Conservation (phyloP, 1,140 invertebrate species). For the Tetramorium parvispinum region DNA sequence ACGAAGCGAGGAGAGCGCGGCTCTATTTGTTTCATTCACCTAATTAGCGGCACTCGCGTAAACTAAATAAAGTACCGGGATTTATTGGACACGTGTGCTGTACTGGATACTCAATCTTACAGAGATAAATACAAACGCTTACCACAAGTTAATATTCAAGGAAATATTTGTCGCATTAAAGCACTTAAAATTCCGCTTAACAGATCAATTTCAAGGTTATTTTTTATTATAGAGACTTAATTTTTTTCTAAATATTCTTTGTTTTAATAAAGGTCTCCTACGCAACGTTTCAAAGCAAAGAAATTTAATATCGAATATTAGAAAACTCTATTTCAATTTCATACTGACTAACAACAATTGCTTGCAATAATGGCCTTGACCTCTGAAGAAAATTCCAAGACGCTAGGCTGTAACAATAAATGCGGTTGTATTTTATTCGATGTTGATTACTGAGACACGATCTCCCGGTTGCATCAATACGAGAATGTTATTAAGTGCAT, state of each 20-base stretch:
- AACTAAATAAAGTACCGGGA: conserved; percentile 59
- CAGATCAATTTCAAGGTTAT: background rate
- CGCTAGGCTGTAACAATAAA: background rate
- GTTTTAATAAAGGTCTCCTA: background rate
- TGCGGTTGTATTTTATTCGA: background rate
- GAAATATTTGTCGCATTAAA: background rate
- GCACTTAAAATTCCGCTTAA: background rate
- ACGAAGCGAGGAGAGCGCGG: conserved; percentile 59
- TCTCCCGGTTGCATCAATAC: conserved; percentile 3
- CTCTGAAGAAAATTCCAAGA: conserved; percentile 29
- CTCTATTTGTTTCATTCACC: conserved; percentile 62
- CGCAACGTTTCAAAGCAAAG: background rate
- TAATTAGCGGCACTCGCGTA: conserved; percentile 60
- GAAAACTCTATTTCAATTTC: conserved; percentile 12
- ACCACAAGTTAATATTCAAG: background rate
- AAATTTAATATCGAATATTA: conserved; percentile 2
- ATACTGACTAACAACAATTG: background rate
- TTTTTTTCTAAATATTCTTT: background rate
- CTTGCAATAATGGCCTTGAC: background rate
- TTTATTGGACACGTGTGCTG: conserved; percentile 45
- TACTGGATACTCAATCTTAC: conserved; percentile 9
- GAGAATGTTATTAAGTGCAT: conserved; percentile 31
- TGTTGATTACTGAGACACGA: background rate
- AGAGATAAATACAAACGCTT: background rate
- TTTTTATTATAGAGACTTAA: background rate